Evolutionary conservation across 2,797 vertebrate species (phyloP).

Genomic region (Catostomus latipinnis): DNA sequence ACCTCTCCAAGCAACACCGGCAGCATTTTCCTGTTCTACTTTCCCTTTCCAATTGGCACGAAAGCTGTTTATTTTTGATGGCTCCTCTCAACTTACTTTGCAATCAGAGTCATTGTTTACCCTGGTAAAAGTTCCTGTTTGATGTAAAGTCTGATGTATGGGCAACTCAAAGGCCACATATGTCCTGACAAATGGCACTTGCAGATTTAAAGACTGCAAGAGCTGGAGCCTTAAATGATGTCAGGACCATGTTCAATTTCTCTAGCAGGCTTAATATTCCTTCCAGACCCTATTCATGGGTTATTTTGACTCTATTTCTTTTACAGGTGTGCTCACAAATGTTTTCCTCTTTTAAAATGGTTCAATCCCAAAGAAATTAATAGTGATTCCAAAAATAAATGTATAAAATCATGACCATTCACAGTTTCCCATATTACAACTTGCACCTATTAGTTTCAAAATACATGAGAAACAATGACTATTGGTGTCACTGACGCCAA

Average conservation of each 20-base stretch:
- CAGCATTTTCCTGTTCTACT: slow-evolving; percentile 7
- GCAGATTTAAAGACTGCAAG: slow-evolving; percentile 9
- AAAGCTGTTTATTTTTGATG: slow-evolving; percentile 45
- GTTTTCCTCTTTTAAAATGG: too few relatives aligned
- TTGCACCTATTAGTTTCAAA: too few relatives aligned
- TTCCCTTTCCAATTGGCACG: slow-evolving; percentile 42
- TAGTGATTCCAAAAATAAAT: too few relatives aligned
- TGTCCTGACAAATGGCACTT: slow-evolving; percentile 36
- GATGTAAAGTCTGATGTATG: slow-evolving; percentile 43
- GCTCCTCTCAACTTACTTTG: slow-evolving; percentile 52
- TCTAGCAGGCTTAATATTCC: too few relatives aligned
- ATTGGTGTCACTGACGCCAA: too few relatives aligned
- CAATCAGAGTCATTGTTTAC: slow-evolving; percentile 54
- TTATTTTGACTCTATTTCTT: not conserved
- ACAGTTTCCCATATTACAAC: too few relatives aligned
- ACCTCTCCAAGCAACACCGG: slow-evolving; percentile 29
- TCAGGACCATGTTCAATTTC: too few relatives aligned
- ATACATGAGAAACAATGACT: too few relatives aligned
- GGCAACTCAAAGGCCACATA: slow-evolving; percentile 14
- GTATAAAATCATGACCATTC: too few relatives aligned
- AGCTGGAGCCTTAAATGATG: too few relatives aligned
- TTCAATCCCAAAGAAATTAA: too few relatives aligned
- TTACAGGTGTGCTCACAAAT: too few relatives aligned
- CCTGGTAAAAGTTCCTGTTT: slow-evolving; percentile 46
- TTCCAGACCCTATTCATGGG: not conserved